Percentiles rank a stretch among this genome's conserved stretches.
These are phyloP conservation scores for Papilio helenus DNA, from an alignment of 1,140 invertebrate genomes.

Conservation along the genomic window DNA sequence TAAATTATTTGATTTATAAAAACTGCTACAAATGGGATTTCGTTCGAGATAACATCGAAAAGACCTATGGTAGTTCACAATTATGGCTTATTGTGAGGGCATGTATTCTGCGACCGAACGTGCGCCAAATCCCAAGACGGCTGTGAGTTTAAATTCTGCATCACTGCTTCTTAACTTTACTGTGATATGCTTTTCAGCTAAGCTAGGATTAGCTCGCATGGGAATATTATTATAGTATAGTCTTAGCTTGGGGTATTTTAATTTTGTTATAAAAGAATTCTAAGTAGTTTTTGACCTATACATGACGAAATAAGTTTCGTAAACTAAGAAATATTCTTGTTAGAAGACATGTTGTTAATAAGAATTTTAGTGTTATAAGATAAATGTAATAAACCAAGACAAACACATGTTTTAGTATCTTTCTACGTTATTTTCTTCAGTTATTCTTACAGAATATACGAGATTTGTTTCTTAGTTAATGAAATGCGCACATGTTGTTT, in stretches of 20 bases:
- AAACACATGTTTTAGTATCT: background rate
- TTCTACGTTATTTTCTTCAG: background rate
- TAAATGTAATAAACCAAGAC: background rate
- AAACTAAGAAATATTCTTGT: too few species aligned
- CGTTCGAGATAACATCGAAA: background rate
- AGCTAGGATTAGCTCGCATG: background rate
- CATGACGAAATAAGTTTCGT: too few species aligned
- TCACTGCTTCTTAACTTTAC: background rate
- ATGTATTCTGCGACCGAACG: conserved; percentile 44
- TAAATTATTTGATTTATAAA: background rate
- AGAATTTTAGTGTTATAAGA: background rate
- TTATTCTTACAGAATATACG: background rate
- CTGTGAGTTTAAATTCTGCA: background rate
- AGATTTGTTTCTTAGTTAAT: conserved; percentile 11
- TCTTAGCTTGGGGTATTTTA: too few species aligned
- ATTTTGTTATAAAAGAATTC: too few species aligned
- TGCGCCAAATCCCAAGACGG: conserved; percentile 46
- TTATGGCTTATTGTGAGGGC: background rate
- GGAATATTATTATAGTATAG: background rate
- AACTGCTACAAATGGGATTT: background rate
- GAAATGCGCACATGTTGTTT: conserved; percentile 9
- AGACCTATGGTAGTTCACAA: background rate
- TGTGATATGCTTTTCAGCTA: background rate
- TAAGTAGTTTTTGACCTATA: too few species aligned
- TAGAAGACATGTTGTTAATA: background rate